Conservation (phyloP, 1,140 invertebrate genomes). For the Anadara kagoshimensis region DNA sequence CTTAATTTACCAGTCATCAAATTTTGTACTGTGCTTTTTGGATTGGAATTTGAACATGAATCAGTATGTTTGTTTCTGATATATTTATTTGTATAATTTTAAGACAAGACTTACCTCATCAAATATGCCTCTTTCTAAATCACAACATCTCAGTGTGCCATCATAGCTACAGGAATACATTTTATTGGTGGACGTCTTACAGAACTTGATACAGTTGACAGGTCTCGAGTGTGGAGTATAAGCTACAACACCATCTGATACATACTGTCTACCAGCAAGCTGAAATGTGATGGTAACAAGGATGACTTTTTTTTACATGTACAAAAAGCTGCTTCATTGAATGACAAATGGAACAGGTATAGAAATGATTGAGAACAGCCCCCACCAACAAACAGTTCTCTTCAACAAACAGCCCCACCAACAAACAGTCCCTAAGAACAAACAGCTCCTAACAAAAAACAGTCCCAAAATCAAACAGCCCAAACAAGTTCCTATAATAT, state of each 20-base stretch:
- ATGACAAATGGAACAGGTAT: not conserved
- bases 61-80: no score
- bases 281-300: not conserved
- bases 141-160: conserved; percentile 56
- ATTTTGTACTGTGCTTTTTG: no score
- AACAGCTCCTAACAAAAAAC: no score
- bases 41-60: no score
- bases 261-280: conserved; percentile 14
- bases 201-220: conserved; percentile 53
- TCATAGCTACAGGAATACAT: conserved; percentile 66
- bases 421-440: no score
- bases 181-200: conserved; percentile 24
- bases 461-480: no score
- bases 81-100: not conserved
- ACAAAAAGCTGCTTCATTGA: no score
- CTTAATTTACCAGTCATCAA: no score
- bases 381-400: no score
- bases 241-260: conserved; percentile 49
- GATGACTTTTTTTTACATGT: not conserved
- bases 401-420: no score
- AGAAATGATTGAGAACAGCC: not conserved
- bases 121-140: conserved; percentile 61
- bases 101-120: conserved; percentile 48
- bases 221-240: conserved; percentile 61
- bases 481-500: no score